phyloP scores from a whole-genome alignment of 2,113 vertebrate species.

The Apus apus region DNA sequence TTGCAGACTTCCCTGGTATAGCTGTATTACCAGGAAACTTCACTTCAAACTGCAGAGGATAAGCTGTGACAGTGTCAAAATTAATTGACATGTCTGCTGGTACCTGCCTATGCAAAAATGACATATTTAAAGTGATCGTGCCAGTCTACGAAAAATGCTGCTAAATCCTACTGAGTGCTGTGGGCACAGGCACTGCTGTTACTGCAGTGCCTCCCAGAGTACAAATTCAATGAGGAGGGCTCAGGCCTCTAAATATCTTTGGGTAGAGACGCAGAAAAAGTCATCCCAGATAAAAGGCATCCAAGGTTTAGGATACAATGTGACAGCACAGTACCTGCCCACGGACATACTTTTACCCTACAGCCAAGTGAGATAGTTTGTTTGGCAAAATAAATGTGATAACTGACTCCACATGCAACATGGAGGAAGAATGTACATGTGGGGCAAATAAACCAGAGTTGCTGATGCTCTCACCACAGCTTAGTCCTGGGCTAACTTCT shows the following conservation, averaged over 20 bases:
- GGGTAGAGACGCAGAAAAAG: not conserved
- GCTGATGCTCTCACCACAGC: not conserved
- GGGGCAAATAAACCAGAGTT: not conserved
- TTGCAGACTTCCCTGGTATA: not conserved
- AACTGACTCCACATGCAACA: not conserved
- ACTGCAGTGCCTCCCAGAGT: not conserved
- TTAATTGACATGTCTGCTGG: not conserved
- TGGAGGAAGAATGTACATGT: rapidly evolving
- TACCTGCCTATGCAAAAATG: not conserved
- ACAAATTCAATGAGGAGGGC: not conserved
- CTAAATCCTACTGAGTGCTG: not conserved
- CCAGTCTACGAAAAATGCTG: not conserved
- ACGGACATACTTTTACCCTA: not conserved
- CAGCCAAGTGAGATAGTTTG: not conserved
- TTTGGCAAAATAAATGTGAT: not conserved
- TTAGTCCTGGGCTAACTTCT: not conserved
- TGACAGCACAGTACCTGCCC: not conserved
- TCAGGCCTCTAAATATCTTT: not conserved
- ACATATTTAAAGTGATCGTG: not conserved
- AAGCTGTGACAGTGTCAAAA: not conserved
- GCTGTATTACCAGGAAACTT: not conserved
- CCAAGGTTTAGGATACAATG: not conserved
- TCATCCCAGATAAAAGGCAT: not conserved
- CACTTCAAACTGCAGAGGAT: not conserved
- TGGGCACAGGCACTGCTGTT: not conserved